These are phyloP conservation scores for Neocloeon triangulifer DNA, from an alignment of 1,140 invertebrate genomes.

Conservation along the genomic window DNA sequence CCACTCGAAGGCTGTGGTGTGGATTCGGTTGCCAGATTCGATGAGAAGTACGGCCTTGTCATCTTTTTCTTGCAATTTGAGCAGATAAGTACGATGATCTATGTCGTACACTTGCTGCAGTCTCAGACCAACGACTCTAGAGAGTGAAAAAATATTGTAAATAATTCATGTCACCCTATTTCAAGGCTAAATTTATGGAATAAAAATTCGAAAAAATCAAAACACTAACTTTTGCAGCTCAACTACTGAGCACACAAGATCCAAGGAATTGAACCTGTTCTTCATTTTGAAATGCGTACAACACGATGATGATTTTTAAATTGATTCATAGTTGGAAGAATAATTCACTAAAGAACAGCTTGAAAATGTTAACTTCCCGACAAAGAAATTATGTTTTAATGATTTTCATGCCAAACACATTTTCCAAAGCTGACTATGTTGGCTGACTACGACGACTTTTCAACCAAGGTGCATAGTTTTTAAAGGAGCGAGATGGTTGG, in stretches of 20 bases:
- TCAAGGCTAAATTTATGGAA: too few relatives aligned
- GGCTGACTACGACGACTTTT: too few relatives aligned
- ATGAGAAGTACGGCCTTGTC: conserved; percentile 73
- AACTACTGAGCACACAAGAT: conserved; percentile 62
- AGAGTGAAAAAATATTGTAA: conserved; percentile 14
- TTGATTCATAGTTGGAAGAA: neutral
- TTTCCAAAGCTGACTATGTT: too few relatives aligned
- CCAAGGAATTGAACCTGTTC: conserved; percentile 71
- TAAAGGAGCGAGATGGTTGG: too few relatives aligned
- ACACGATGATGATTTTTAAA: too few relatives aligned
- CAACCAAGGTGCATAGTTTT: too few relatives aligned
- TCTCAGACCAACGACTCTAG: conserved; percentile 68
- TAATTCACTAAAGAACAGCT: too few relatives aligned
- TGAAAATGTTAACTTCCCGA: too few relatives aligned
- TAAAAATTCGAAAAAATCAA: too few relatives aligned
- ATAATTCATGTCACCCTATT: too few relatives aligned
- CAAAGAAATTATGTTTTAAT: too few relatives aligned
- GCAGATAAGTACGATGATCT: conserved; percentile 89
- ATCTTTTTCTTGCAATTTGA: conserved; percentile 59
- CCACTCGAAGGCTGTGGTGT: conserved; percentile 93
- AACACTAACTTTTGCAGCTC: conserved; percentile 57
- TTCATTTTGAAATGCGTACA: conserved; percentile 77
- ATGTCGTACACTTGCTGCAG: conserved; percentile 96
- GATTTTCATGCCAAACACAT: too few relatives aligned
- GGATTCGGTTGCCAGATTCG: conserved; percentile 86